Base-by-base conservation (phyloP, 2,113 vertebrate genomes). In the Ciconia stormi region DNA sequence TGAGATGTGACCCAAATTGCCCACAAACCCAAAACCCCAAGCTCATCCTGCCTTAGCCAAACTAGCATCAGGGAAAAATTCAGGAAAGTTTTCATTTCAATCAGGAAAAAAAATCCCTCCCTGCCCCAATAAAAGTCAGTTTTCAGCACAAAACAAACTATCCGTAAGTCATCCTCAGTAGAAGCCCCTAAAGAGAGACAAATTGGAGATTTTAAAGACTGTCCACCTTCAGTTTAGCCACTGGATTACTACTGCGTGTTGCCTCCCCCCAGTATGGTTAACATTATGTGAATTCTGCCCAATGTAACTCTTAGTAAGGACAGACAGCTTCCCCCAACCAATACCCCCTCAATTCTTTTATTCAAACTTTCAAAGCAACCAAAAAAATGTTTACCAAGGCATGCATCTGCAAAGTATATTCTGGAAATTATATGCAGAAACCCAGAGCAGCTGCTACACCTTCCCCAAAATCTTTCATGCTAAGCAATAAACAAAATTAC, bases 181-280 rank as follows among this genome's bases (percentile, higher is more conserved):
- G 46, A 38, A 71, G 5, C 12, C 34, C 7, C 27, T 6, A 55
- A 10, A 78, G 38, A 63, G 11, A 65, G 19, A 59, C 5, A 66
- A 71, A 80, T 0, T 13, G 30, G 16, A 78, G 29, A 29, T 29
- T 59, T 32, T 32, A 19, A 55, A 46, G 29, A 27, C 6, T 42
- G 13, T 2, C 18, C 14, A 9, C 17, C 56, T 88, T 56, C 26
- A 46, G 11, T 49, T 61, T 5, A 59, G 29, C 44, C 56, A 30
- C 44, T 44, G 30, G 7, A 8, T 70, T 23, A 38, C 25, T 5
- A 16, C 9, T 42, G 32, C 18, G 16, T 32, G 20, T 58, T 1
- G 36, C 20, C 14, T 32, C 49, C 17, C 8, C 11, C 27, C 27
- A 20, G 0, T 0, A 4, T 0, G 5, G 46, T 9, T 27, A 20